A percentile compares a stretch with the other conserved stretches of the same genome.
phyloP scores from a whole-genome alignment of 2,888 invertebrate genomes.

The Myopa tessellatipennis region DNA sequence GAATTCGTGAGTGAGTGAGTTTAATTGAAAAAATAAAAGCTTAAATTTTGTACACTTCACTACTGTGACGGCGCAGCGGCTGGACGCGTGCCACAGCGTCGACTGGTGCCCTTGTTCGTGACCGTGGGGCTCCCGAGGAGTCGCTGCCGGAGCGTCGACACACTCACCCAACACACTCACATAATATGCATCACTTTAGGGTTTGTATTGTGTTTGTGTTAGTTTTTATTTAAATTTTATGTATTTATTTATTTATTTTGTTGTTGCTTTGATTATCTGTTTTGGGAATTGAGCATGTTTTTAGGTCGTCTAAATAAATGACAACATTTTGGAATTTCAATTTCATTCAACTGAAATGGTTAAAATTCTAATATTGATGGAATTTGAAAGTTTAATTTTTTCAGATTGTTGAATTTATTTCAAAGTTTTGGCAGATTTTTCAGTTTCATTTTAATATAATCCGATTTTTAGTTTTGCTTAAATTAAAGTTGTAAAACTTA shows the following conservation, averaged over 20 bases:
- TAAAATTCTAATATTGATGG: no score
- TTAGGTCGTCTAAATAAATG: conserved; percentile 22
- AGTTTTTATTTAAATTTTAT: not conserved
- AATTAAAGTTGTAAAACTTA: no score
- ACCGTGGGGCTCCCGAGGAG: not conserved
- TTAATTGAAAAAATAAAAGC: conserved; percentile 30
- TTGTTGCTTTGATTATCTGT: not conserved
- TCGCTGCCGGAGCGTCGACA: no score
- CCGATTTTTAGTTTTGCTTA: no score
- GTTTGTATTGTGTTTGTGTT: not conserved
- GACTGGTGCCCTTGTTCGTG: not conserved
- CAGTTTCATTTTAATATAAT: not conserved
- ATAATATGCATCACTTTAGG: not conserved
- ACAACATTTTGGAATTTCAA: conserved; percentile 21
- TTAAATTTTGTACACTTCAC: conserved; percentile 10
- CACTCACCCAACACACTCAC: no score
- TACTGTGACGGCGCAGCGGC: not conserved
- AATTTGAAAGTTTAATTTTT: no score
- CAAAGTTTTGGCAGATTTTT: not conserved
- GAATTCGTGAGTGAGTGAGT: conserved; percentile 17
- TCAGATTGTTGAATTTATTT: not conserved
- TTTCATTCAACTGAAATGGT: not conserved
- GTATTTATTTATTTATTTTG: not conserved
- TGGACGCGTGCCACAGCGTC: no score
- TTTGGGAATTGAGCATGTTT: conserved; percentile 19